These are phyloP conservation scores for Theodoxus fluviatilis DNA, from an alignment of 2,888 invertebrate genomes.

Conservation along the genomic window DNA sequence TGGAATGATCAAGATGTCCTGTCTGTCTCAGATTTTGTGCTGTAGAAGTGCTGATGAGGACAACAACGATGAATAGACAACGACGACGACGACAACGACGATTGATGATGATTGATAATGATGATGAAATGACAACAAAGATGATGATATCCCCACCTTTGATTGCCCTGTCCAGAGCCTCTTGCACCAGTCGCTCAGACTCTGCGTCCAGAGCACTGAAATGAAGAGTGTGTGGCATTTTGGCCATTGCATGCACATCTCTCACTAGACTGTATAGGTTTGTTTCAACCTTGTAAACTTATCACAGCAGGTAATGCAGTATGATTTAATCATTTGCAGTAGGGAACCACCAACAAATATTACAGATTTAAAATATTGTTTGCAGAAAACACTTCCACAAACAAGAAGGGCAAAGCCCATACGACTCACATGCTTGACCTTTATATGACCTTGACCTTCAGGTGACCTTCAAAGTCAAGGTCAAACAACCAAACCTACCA, in stretches of 20 bases:
- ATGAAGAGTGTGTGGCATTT: no score
- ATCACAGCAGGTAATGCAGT: not conserved
- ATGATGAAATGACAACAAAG: not conserved
- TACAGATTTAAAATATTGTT: not conserved
- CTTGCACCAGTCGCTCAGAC: constrained; percentile 89
- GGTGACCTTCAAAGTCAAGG: no score
- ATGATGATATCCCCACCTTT: constrained; percentile 67
- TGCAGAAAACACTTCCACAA: no score
- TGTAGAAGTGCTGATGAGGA: not conserved
- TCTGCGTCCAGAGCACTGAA: constrained; percentile 89
- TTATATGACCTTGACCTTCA: no score
- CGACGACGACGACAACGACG: not conserved
- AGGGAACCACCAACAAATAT: not conserved
- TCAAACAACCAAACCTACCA: no score
- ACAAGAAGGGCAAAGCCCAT: no score
- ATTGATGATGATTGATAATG: not conserved
- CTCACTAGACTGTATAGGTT: no score
- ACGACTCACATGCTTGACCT: no score
- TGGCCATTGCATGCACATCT: no score
- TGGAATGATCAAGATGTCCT: no score
- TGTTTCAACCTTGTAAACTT: no score
- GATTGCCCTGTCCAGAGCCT: constrained; percentile 83
- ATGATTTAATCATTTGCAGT: not conserved
- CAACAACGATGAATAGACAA: not conserved
- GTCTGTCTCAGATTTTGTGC: no score